A percentile compares a stretch with the other conserved stretches of the same genome.
phyloP scores from a whole-genome alignment of 2,888 invertebrate species.

The Cerastis rubricosa region DNA sequence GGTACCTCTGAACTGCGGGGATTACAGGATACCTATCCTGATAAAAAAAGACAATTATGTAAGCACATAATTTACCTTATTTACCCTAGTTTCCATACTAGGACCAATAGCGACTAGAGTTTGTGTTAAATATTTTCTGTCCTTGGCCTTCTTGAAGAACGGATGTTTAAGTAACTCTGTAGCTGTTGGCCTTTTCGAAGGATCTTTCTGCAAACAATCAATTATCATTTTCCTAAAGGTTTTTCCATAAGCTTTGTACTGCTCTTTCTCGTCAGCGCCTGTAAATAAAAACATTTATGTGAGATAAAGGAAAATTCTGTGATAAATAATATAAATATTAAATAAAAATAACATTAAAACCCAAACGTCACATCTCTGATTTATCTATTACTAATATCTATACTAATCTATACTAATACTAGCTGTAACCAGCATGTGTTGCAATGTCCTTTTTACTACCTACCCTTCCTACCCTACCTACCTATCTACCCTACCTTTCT shows the following conservation, averaged over 20 bases:
- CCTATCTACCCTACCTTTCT: too few relatives aligned
- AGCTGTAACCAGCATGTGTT: too few relatives aligned
- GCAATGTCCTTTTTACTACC: too few relatives aligned
- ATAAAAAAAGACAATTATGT: background rate
- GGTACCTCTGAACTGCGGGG: background rate
- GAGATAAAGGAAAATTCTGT: slow-evolving; percentile 13
- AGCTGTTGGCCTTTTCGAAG: slow-evolving; percentile 98
- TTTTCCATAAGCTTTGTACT: slow-evolving; percentile 99
- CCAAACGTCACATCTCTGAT: too few relatives aligned
- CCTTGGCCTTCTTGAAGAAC: slow-evolving; percentile 99
- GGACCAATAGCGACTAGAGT: slow-evolving; percentile 96
- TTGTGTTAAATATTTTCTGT: slow-evolving; percentile 96
- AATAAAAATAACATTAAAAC: too few relatives aligned
- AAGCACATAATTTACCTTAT: slow-evolving; percentile 92
- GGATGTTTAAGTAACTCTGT: slow-evolving; percentile 98
- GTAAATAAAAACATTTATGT: slow-evolving; percentile 21
- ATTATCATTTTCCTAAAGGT: slow-evolving; percentile 99
- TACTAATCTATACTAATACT: too few relatives aligned
- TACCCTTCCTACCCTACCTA: too few relatives aligned
- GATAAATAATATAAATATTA: background rate
- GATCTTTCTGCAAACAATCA: slow-evolving; percentile 99
- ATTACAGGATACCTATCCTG: background rate
- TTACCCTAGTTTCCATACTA: slow-evolving; percentile 96
- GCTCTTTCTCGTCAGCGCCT: slow-evolving; percentile 98
- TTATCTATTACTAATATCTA: too few relatives aligned